Percentiles rank a stretch among this genome's conserved stretches.
Conservation (phyloP, 2,888 invertebrate species). For the Pandemis corylana region DNA sequence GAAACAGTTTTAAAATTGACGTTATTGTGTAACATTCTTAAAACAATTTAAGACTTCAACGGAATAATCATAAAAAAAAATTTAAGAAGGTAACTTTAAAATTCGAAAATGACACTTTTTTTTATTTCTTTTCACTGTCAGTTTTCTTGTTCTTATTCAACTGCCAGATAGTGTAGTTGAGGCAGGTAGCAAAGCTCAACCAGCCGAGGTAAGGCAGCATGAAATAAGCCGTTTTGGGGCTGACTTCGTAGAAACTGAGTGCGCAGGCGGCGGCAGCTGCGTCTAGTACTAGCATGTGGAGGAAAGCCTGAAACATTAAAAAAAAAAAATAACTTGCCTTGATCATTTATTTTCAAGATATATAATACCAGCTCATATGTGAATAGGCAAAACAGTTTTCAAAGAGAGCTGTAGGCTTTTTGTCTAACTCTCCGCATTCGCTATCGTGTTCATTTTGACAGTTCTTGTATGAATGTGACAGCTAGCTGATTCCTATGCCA, state of each 20-base stretch:
- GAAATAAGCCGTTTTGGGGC: conserved; percentile 87
- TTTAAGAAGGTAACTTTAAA: background rate
- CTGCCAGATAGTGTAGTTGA: conserved; percentile 88
- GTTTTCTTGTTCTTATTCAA: conserved; percentile 48
- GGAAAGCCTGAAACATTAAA: conserved; percentile 82
- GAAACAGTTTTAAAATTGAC: background rate
- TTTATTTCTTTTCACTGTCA: conserved; percentile 38
- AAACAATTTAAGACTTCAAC: background rate
- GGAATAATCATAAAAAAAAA: background rate
- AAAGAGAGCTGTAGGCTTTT: too few relatives aligned
- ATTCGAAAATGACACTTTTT: background rate
- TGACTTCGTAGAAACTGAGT: conserved; percentile 85
- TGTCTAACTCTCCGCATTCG: too few relatives aligned
- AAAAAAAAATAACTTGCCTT: background rate
- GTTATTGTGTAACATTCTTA: background rate
- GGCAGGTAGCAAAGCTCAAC: conserved; percentile 87
- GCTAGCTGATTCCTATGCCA: too few relatives aligned
- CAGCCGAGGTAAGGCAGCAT: conserved; percentile 91
- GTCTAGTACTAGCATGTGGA: conserved; percentile 85
- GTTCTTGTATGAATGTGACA: too few relatives aligned
- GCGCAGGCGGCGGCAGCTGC: conserved; percentile 85
- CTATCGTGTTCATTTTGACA: too few relatives aligned
- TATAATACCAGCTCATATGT: too few relatives aligned
- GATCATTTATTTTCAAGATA: too few relatives aligned
- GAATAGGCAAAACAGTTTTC: too few relatives aligned